phyloP scores from a whole-genome alignment of 2,797 vertebrate species.

The Dicrostonyx torquatus region DNA sequence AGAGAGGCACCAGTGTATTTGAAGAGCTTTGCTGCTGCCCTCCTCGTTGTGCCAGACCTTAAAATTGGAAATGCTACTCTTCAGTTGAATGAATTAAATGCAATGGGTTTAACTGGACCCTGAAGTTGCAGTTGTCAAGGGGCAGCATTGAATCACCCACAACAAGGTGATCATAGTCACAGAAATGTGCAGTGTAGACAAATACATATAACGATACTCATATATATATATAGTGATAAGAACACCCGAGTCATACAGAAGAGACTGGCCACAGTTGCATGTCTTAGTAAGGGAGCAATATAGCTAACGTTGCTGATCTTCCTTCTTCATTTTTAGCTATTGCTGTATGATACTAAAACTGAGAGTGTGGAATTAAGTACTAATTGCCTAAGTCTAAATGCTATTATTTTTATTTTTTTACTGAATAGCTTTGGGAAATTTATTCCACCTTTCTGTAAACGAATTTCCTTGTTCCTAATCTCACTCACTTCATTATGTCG shows the following conservation, averaged over 20 bases:
- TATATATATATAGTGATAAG: not conserved
- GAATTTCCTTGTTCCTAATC: not conserved
- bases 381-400: not conserved
- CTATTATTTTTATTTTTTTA: not conserved
- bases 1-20: not conserved
- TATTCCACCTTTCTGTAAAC: not conserved
- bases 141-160: not conserved
- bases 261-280: accelerated
- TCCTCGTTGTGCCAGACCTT: not conserved
- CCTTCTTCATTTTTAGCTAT: not conserved
- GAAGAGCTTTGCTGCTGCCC: not conserved
- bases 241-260: not conserved
- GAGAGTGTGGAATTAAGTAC: not conserved
- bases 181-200: not conserved
- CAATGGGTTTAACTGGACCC: not conserved
- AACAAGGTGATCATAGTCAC: not conserved
- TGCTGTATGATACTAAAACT: not conserved
- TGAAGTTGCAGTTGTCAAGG: not conserved
- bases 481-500: not conserved
- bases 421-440: not conserved
- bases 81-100: not conserved
- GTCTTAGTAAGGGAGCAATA: not conserved
- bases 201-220: not conserved
- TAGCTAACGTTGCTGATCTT: accelerated
- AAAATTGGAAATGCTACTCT: not conserved